Percentiles rank a stretch among this genome's conserved stretches.
These are phyloP conservation scores for Drosophila saltans DNA, from an alignment of 1,140 invertebrate species.

Conservation along the genomic window DNA sequence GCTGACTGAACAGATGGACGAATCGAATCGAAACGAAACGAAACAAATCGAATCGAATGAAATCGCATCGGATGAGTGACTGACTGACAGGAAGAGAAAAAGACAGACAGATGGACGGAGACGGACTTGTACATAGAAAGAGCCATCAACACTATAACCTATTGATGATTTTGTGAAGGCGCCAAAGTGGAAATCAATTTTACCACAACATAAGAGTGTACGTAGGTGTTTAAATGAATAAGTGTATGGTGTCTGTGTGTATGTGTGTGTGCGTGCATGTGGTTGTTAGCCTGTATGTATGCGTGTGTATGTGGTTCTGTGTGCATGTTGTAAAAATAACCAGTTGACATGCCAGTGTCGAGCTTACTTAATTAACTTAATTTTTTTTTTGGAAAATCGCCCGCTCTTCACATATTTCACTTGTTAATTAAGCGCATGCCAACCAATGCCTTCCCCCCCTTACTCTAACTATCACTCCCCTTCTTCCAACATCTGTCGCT, in stretches of 20 bases:
- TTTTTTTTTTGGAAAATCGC: constrained; percentile 29
- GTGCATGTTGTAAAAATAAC: constrained; percentile 34
- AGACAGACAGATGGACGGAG: constrained; percentile 7
- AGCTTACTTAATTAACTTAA: constrained; percentile 73
- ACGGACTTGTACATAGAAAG: neutral
- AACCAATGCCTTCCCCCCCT: constrained; percentile 18
- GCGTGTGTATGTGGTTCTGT: neutral
- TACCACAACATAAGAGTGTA: neutral
- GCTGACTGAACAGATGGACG: constrained; percentile 24
- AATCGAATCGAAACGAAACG: constrained; percentile 14
- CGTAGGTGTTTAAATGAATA: neutral
- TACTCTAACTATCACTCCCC: no score
- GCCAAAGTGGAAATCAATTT: constrained; percentile 47
- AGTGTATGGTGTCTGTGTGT: constrained; percentile 4
- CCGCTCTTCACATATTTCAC: constrained; percentile 48
- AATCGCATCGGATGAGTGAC: constrained; percentile 10
- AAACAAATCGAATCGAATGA: neutral
- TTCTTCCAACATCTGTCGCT: constrained; percentile 17
- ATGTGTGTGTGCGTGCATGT: constrained; percentile 13
- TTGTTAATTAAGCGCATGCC: constrained; percentile 72
- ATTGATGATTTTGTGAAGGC: constrained; percentile 40
- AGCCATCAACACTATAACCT: constrained; percentile 32
- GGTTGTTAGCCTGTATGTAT: constrained; percentile 7
- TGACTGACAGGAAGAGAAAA: neutral
- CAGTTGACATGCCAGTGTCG: constrained; percentile 66